Evolutionary conservation across 2,113 vertebrate genomes (phyloP).

Genomic region (Entelurus aequoreus): DNA sequence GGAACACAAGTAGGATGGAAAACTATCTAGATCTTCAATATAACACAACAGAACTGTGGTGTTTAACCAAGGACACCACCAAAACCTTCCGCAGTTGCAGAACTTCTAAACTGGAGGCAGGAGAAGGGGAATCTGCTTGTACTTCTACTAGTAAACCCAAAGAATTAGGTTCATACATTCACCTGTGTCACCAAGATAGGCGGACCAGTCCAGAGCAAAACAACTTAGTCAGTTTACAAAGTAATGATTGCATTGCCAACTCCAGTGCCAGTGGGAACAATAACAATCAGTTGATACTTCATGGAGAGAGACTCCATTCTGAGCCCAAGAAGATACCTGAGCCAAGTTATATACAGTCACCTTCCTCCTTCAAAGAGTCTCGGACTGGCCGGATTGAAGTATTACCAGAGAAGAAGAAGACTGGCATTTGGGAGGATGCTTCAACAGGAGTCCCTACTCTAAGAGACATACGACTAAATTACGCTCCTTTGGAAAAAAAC

Average conservation of each 20-base stretch:
- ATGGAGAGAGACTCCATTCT: conserved; percentile 44
- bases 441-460: conserved; percentile 25
- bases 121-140: conserved; percentile 22
- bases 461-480: conserved; percentile 41
- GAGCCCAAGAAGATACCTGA: conserved; percentile 51
- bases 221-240: conserved; percentile 25
- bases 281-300: conserved; percentile 33
- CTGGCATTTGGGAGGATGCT: conserved; percentile 43
- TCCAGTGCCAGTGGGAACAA: conserved; percentile 26
- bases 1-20: conserved; percentile 53
- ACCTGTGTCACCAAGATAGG: conserved; percentile 55
- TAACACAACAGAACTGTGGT: conserved; percentile 46
- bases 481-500: conserved; percentile 11
- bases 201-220: conserved; percentile 31
- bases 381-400: conserved; percentile 22
- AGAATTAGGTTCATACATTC: conserved; percentile 55
- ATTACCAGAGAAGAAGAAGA: conserved; percentile 36
- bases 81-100: conserved; percentile 49
- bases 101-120: conserved; percentile 36
- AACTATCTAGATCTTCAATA: conserved; percentile 64
- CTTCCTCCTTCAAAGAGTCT: conserved; percentile 39
- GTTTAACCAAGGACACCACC: conserved; percentile 54
- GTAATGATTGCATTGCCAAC: conserved; percentile 31
- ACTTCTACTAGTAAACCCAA: conserved; percentile 21
- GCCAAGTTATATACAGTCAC: conserved; percentile 33